Evolutionary conservation across 2,113 vertebrate species (phyloP).

Genomic region (Hyperoodon ampullatus): DNA sequence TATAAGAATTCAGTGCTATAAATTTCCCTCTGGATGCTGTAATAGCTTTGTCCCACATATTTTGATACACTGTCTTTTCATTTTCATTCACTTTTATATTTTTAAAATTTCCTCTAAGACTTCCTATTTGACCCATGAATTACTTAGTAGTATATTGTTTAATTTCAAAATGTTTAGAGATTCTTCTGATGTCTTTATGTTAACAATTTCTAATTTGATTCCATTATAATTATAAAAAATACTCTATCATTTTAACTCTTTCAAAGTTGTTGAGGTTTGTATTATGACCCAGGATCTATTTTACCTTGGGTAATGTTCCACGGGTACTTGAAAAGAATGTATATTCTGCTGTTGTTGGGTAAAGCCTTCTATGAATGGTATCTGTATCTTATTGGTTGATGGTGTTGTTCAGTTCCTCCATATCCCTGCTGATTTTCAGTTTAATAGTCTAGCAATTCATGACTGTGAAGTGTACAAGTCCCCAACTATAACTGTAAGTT

Average conservation of each 20-base stretch:
- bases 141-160: not conserved
- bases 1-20: not conserved
- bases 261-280: not conserved
- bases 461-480: not conserved
- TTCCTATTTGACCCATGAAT: not conserved
- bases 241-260: not conserved
- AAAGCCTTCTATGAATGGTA: not conserved
- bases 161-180: slow-evolving; percentile 44
- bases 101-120: not conserved
- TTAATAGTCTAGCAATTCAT: not conserved
- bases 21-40: not conserved
- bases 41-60: not conserved
- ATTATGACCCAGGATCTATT: not conserved
- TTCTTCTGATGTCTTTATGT: not conserved
- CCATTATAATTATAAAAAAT: not conserved
- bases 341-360: not conserved
- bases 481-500: not conserved
- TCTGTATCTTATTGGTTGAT: not conserved
- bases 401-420: not conserved
- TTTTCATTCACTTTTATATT: not conserved
- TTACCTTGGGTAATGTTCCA: not conserved
- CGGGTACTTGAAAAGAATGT: not conserved
- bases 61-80: not conserved
- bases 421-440: not conserved
- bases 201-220: not conserved